Base-by-base conservation (phyloP, 2,888 invertebrate genomes). In the Coremacera marginata region DNA sequence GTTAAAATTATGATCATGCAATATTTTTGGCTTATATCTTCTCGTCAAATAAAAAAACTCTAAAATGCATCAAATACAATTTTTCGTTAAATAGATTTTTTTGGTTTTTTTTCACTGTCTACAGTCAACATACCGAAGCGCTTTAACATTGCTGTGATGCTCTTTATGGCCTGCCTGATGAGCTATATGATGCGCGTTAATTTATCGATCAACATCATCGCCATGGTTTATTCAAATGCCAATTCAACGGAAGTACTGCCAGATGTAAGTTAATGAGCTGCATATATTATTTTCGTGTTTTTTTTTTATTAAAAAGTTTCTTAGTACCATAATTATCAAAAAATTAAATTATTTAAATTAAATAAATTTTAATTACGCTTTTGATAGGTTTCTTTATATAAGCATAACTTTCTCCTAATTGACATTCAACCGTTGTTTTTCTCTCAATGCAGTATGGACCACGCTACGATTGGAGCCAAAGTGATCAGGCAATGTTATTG, bases 101-200 rank as follows among this genome's bases (percentile, higher is more conserved):
- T 31, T 25, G 22, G 62, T 27, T 67, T 2, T 51, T 73, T 31
- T 63, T 78, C 62, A 78, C 5, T 25, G 84, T 82, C 2, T 82
- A 55, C 37, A 91, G 91, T 84, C 82, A 89, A 88, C 82, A 85
- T 92, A 62, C 92, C 92, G n/a, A 89, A 89, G 77, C 89, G 93
- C 68, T 85, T 90, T 9, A 83, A 90, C 77, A 88, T 92, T 49
- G 94, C 91, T 63, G 80, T 94, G 60, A 94, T 95, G 94, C 88
- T 94, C 81, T 94, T 95, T 86, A 93, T 94, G 77, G 92, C 93
- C 80, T 94, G 94, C 82, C 93, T 94, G 89, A 91, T 93, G 81
- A 91, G 92, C 19, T 95, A 95, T 89, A 94, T 94, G 93, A 90
- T 94, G 80, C 91, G 94, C 71, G 93, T 94, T 1, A 95, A 95